Evolutionary conservation across 2,797 vertebrate species (phyloP).

Genomic region (Clarias pachynema): DNA sequence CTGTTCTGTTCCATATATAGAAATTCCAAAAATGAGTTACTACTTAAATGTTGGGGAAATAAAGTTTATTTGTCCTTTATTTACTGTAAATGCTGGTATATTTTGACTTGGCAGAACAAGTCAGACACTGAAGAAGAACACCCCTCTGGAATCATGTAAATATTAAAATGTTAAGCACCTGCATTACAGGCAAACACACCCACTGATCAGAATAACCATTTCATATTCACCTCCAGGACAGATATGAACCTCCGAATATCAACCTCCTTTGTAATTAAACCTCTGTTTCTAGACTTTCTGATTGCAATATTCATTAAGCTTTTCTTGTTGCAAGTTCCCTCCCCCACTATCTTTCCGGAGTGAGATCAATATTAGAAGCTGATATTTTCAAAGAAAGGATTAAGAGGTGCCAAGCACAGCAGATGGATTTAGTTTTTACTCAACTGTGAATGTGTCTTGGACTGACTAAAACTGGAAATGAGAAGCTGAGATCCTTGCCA

Average conservation of each 20-base stretch:
- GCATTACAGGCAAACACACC: slow-evolving; percentile 38
- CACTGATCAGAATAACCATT: slow-evolving; percentile 35
- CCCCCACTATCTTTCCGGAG: slow-evolving; percentile 7
- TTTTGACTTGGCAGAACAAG: background rate
- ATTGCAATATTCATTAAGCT: slow-evolving; percentile 37
- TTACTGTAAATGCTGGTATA: slow-evolving; percentile 4
- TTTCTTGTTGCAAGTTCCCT: slow-evolving; percentile 16
- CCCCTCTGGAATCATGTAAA: slow-evolving; percentile 11
- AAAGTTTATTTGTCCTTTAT: background rate
- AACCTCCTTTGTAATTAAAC: slow-evolving; percentile 54
- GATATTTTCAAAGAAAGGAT: slow-evolving; percentile 18
- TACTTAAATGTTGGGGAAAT: background rate
- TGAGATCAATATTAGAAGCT: slow-evolving; percentile 34
- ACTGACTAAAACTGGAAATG: slow-evolving; percentile 2
- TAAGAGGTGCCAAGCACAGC: slow-evolving; percentile 5
- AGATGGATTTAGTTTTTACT: slow-evolving; percentile 16
- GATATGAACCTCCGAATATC: slow-evolving; percentile 56
- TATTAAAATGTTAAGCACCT: slow-evolving; percentile 43
- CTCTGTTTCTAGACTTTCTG: slow-evolving; percentile 32
- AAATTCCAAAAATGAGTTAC: background rate
- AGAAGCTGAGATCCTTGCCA: slow-evolving; percentile 1
- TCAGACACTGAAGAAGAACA: slow-evolving; percentile 9
- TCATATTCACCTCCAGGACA: slow-evolving; percentile 44
- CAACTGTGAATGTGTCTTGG: slow-evolving; percentile 1
- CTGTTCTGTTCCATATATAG: background rate